Conservation (phyloP, 2,888 invertebrate genomes). For the Sesia apiformis region DNA sequence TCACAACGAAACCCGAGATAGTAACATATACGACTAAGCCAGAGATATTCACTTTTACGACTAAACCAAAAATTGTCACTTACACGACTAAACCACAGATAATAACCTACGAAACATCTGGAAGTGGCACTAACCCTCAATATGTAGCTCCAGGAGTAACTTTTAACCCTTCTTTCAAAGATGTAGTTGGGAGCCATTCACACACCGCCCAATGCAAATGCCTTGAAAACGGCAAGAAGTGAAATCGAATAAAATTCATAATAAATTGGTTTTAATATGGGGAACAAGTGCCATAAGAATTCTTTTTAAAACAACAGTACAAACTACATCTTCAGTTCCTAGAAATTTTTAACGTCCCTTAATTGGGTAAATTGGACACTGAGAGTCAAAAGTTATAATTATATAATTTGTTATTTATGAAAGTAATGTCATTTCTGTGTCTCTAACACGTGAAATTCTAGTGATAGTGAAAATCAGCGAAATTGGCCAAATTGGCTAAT, state of each 20-base stretch:
- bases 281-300: slow-evolving; percentile 41
- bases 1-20: slow-evolving; percentile 44
- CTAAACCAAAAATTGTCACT: slow-evolving; percentile 30
- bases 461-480: no score
- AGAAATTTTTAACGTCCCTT: slow-evolving; percentile 18
- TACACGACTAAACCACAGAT: slow-evolving; percentile 38
- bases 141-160: slow-evolving; percentile 49
- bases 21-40: slow-evolving; percentile 47
- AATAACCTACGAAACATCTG: slow-evolving; percentile 55
- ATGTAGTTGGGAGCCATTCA: slow-evolving; percentile 38
- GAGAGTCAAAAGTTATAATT: no score
- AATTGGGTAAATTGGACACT: neutral
- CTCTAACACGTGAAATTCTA: no score
- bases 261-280: slow-evolving; percentile 4
- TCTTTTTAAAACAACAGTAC: slow-evolving; percentile 16
- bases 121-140: slow-evolving; percentile 51
- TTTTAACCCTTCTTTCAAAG: slow-evolving; percentile 45
- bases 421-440: no score
- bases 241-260: slow-evolving; percentile 1
- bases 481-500: no score
- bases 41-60: slow-evolving; percentile 32
- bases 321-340: slow-evolving; percentile 32
- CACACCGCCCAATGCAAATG: slow-evolving; percentile 59
- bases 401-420: no score
- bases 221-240: slow-evolving; percentile 43